Evolutionary conservation across 2,888 invertebrate genomes (phyloP), one percentile per base, ranked within the genome.

Genomic region (Brachyptera putata): DNA sequence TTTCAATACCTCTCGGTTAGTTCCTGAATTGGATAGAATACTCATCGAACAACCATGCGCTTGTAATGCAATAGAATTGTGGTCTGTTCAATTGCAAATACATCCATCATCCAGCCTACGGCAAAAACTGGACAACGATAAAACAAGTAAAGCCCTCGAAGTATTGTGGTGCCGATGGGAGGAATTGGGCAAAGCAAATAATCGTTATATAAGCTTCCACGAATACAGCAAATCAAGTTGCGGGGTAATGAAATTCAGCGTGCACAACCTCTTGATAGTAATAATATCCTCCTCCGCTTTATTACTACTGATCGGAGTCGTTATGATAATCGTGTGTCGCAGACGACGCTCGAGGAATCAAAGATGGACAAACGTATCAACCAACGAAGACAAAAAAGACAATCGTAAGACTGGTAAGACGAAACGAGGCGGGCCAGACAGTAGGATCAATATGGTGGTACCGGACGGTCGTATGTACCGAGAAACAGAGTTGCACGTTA

Each of bases 401-500:
- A 43, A 18, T 11, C 18, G 37, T 4, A 37, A 37, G 14, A 16
- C 21, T 4, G 22, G 14, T 13, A 34, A 36, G 18, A 46, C 4
- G 21, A 21, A 46, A 3, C 9, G n/a, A 18, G 18, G 22, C 9
- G 58, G 36, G 4, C 16, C 49, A 26, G 61, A 58, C 37, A 26
- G 49, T 11, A 37, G 60, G 16, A 36, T 63, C 4, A 56, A 56
- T 5, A 61, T 63, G 55, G 61, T 63, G 16, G 63, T 63, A 16
- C 63, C 63, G 43, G 63, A 61, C 18, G 63, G 63, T 1, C 82
- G 87, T 70, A 86, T 90, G 14, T 92, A 91, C 71, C 81, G 86
- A 70, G 91, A 92, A 76, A 91, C 91, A 9, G 91, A 92, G 75
- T 83, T 91, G 68, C 87, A 91, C 74, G 88, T 91, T 69, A 87